Conservation (phyloP, 2,888 invertebrate species). For the Rhagonycha lutea region DNA sequence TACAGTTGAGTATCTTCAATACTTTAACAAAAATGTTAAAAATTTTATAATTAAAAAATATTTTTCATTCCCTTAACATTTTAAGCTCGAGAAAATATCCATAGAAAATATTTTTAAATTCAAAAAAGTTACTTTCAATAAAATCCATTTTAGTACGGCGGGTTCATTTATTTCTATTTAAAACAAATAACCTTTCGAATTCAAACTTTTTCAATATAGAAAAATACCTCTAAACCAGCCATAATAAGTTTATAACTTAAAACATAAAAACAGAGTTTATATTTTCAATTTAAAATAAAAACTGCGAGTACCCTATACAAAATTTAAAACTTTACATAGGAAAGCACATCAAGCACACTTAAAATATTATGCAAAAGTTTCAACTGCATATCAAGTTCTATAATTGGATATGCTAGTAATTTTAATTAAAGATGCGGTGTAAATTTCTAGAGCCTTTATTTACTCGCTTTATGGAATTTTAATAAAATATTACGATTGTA, state of each 20-base stretch:
- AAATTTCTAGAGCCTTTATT: not conserved
- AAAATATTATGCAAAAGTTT: not conserved
- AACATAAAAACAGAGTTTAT: not conserved
- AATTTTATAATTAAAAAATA: no score
- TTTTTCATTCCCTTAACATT: no score
- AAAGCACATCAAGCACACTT: not conserved
- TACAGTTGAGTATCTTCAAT: no score
- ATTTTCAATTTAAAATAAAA: not conserved
- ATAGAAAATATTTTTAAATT: no score
- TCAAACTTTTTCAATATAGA: not conserved
- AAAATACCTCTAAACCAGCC: not conserved
- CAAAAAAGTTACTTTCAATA: not conserved
- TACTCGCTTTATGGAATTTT: not conserved
- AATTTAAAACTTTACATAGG: not conserved
- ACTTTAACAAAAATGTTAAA: no score
- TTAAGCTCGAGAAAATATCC: no score
- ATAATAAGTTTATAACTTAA: not conserved
- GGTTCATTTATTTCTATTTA: not conserved
- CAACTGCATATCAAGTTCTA: not conserved
- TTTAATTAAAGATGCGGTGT: not conserved
- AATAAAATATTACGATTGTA: not conserved
- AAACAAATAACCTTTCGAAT: not conserved
- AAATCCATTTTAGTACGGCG: not conserved
- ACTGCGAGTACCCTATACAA: not conserved
- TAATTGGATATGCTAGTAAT: not conserved